These are phyloP conservation scores for Machimus atricapillus DNA, from an alignment of 2,888 invertebrate species.

Conservation along the genomic window DNA sequence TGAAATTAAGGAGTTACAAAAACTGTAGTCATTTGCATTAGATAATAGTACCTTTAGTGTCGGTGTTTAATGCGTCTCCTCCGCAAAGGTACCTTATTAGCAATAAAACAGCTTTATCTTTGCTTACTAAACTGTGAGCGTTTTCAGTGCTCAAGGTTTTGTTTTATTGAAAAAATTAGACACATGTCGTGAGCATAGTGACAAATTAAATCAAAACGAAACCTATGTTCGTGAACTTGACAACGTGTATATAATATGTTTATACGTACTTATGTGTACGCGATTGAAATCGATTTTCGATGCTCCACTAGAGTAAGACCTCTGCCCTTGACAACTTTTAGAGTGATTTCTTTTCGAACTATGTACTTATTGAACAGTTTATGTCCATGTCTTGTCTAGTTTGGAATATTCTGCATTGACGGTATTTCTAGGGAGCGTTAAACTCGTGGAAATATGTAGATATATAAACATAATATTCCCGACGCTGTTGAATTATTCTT, in stretches of 20 bases:
- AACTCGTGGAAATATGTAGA: not conserved
- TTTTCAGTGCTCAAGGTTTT: not conserved
- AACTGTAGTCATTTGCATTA: not conserved
- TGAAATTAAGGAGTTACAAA: not conserved
- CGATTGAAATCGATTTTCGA: slow-evolving; percentile 15
- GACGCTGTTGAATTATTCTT: not conserved
- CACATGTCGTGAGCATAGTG: not conserved
- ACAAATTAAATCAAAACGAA: not conserved
- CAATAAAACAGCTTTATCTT: not conserved
- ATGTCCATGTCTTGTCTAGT: not conserved
- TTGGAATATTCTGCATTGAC: not conserved
- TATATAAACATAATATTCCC: not conserved
- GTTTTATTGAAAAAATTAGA: not conserved
- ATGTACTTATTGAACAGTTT: not conserved
- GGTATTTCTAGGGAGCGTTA: not conserved
- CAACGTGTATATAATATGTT: not conserved
- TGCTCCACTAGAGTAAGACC: not conserved
- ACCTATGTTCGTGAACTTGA: not conserved
- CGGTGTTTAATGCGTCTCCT: not conserved
- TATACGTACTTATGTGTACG: not conserved
- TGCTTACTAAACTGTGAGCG: no score
- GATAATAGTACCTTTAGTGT: not conserved
- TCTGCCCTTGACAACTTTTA: slow-evolving; percentile 9
- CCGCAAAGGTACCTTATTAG: not conserved
- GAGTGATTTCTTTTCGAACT: not conserved